Percentiles rank a stretch among this genome's conserved stretches.
Conservation (phyloP, 2,113 vertebrate genomes). For the Cepphus grylle region DNA sequence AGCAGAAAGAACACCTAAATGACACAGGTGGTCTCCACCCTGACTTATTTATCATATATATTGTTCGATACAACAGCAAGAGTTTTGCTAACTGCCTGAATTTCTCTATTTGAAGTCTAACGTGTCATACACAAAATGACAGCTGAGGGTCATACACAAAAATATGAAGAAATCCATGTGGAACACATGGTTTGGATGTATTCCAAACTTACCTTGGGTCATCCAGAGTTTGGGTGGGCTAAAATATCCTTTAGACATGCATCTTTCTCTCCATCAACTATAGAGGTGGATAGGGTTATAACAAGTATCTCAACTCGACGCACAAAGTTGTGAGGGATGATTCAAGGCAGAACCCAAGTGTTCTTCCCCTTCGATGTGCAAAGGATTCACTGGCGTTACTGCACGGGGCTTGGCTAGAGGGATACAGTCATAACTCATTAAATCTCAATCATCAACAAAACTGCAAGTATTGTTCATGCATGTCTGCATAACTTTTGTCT, state of each 20-base stretch:
- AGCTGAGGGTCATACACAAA: not conserved
- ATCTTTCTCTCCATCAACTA: not conserved
- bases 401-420: accelerated
- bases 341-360: not conserved
- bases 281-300: not conserved
- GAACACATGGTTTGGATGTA: not conserved
- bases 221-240: not conserved
- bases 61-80: no score
- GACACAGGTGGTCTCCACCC: not conserved
- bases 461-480: not conserved
- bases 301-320: not conserved
- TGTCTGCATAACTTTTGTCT: not conserved
- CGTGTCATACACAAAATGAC: not conserved
- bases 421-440: not conserved
- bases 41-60: not conserved
- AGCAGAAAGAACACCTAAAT: not conserved
- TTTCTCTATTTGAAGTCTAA: not conserved
- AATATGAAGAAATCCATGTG: not conserved
- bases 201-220: not conserved
- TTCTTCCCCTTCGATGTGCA: not conserved
- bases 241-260: not conserved
- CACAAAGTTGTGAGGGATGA: not conserved
- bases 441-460: not conserved
- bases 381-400: not conserved
- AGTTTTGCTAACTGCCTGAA: not conserved